Percentiles rank a stretch among this genome's conserved stretches.
Evolutionary conservation across 2,113 vertebrate genomes (phyloP).

Genomic region (Coptodon bakossiorum): DNA sequence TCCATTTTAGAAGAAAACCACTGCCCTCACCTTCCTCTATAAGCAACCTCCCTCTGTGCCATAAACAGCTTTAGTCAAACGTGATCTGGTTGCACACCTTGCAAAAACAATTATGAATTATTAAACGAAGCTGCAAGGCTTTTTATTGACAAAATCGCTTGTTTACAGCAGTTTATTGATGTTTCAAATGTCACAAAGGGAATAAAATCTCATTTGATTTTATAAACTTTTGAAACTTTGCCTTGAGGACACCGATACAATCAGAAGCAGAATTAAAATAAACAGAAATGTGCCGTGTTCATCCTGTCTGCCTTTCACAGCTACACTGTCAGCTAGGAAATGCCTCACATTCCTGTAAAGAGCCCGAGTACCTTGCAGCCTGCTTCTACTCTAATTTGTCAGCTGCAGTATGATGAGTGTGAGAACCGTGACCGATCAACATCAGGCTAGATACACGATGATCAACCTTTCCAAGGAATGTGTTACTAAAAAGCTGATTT

Average conservation of each 20-base stretch:
- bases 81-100: neutral
- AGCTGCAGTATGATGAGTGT: neutral
- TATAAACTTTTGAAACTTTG: neutral
- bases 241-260: neutral
- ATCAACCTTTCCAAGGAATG: neutral
- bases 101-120: neutral
- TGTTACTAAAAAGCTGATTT: neutral
- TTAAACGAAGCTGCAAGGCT: neutral
- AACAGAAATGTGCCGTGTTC: neutral
- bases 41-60: neutral
- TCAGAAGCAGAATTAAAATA: neutral
- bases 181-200: neutral
- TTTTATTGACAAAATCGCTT: neutral
- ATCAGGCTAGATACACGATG: neutral
- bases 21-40: neutral
- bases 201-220: neutral
- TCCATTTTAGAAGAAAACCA: neutral
- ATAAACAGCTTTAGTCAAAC: neutral
- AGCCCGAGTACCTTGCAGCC: neutral
- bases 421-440: neutral
- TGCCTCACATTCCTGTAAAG: neutral
- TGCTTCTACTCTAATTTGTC: neutral
- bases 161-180: neutral
- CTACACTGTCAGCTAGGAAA: neutral
- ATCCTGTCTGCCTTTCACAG: neutral